Evolutionary conservation across 2,797 vertebrate species (phyloP).

Genomic region (Schizopygopsis pylzovi): DNA sequence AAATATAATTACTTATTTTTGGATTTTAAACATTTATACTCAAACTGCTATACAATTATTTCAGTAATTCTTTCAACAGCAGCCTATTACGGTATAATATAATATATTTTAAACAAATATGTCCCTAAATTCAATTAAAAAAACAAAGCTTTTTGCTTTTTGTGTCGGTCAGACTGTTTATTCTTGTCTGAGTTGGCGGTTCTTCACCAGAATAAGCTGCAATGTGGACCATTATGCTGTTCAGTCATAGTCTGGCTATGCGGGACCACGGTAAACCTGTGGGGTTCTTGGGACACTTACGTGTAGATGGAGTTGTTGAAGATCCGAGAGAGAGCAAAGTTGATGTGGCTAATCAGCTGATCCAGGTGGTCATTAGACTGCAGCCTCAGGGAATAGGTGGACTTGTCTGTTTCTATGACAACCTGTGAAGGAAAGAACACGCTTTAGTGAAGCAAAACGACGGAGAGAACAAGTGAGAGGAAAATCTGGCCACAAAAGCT

Average conservation of each 20-base stretch:
- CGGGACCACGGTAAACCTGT: background rate
- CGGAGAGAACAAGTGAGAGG: background rate
- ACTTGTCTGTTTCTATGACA: slow-evolving; percentile 89
- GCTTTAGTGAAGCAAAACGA: slow-evolving; percentile 17
- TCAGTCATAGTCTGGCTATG: background rate
- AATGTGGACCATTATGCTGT: background rate
- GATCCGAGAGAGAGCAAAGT: slow-evolving; percentile 86
- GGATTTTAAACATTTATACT: too few relatives aligned
- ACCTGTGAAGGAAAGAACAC: slow-evolving; percentile 72
- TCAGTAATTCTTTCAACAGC: background rate
- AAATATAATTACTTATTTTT: background rate
- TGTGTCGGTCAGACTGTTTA: background rate
- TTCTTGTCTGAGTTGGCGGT: too few relatives aligned
- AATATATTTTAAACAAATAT: background rate
- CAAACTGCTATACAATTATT: background rate
- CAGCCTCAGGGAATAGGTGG: slow-evolving; percentile 82
- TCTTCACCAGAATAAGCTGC: background rate
- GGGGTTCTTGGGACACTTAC: slow-evolving; percentile 68
- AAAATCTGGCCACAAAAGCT: slow-evolving; percentile 20
- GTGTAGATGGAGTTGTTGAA: slow-evolving; percentile 87
- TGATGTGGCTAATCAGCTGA: slow-evolving; percentile 85
- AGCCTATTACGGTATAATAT: background rate
- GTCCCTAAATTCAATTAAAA: background rate
- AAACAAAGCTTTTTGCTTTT: background rate
- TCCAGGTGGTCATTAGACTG: slow-evolving; percentile 85